Evolutionary conservation across 2,888 invertebrate species (phyloP).

Genomic region (Lamellibrachia satsuma): DNA sequence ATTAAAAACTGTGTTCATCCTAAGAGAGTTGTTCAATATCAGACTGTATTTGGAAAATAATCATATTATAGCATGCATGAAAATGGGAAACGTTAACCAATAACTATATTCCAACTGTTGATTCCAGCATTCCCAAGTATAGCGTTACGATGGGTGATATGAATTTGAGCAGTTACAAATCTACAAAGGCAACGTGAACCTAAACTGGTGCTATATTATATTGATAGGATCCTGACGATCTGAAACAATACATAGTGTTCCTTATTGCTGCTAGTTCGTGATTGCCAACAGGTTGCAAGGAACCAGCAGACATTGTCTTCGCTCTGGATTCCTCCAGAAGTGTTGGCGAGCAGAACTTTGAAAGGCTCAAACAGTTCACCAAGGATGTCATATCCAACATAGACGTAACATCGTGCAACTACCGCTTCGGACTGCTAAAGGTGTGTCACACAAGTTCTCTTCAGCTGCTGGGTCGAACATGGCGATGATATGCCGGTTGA

Average conservation of each 20-base stretch:
- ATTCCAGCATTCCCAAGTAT: too few species aligned
- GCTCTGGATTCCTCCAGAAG: slow-evolving; percentile 60
- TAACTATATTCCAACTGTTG: too few species aligned
- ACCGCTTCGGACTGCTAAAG: slow-evolving; percentile 54
- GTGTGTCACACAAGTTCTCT: background rate
- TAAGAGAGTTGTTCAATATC: too few species aligned
- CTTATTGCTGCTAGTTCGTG: background rate
- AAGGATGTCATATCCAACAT: slow-evolving; percentile 49
- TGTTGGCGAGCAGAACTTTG: slow-evolving; percentile 58
- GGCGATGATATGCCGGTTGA: background rate
- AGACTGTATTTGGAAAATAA: too few species aligned
- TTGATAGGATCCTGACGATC: background rate
- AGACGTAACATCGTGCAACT: slow-evolving; percentile 54
- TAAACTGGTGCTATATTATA: too few species aligned
- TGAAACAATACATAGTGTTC: background rate
- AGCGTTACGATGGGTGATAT: too few species aligned
- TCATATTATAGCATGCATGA: too few species aligned
- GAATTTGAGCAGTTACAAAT: too few species aligned
- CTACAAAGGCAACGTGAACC: too few species aligned
- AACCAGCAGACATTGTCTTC: slow-evolving; percentile 57
- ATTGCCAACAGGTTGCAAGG: slow-evolving; percentile 47
- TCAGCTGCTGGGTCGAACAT: too few species aligned
- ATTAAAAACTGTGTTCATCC: too few species aligned
- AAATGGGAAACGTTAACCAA: too few species aligned
- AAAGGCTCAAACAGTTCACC: slow-evolving; percentile 54